Conservation (phyloP, 2,113 vertebrate species). For the Carollia perspicillata region DNA sequence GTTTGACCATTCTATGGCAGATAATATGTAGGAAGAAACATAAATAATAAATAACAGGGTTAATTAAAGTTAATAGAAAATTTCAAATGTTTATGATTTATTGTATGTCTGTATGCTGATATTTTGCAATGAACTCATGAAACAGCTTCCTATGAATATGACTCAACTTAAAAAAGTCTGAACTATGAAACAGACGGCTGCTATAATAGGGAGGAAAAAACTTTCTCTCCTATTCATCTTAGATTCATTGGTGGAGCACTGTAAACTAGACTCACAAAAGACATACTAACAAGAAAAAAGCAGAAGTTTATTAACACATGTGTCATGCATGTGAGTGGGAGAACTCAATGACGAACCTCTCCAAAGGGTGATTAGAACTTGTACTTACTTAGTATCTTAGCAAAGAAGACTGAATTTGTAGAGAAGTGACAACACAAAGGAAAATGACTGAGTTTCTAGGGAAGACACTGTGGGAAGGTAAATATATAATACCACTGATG, state of each 20-base stretch:
- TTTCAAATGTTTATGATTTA: background rate
- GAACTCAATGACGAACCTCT: background rate
- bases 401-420: background rate
- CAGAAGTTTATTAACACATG: background rate
- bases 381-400: background rate
- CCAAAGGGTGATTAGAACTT: background rate
- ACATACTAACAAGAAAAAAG: background rate
- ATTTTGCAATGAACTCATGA: constrained; percentile 2
- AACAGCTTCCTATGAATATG: background rate
- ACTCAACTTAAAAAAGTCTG: background rate
- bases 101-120: background rate
- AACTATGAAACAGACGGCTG: background rate
- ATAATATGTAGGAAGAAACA: background rate
- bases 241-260: background rate
- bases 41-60: background rate
- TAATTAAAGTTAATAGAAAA: background rate
- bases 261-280: background rate
- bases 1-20: background rate
- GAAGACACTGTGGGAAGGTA: background rate
- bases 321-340: background rate
- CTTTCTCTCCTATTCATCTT: background rate
- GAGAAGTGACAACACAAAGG: background rate
- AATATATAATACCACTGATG: background rate
- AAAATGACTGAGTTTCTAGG: background rate
- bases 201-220: background rate